Evolutionary conservation across 2,113 vertebrate species (phyloP).

Genomic region (Lepus americanus): DNA sequence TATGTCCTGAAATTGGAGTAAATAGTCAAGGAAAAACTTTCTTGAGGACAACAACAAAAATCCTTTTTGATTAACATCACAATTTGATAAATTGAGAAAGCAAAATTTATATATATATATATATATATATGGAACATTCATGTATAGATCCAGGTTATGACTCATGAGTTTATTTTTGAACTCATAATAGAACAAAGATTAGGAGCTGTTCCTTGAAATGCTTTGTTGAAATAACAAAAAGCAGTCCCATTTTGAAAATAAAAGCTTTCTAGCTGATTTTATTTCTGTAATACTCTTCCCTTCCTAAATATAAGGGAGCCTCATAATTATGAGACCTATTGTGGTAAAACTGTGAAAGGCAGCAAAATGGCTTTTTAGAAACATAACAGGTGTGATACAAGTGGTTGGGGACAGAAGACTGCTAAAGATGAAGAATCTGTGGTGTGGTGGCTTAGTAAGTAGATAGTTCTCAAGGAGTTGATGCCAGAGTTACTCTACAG

Average conservation of each 20-base stretch:
- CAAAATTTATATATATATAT: not conserved
- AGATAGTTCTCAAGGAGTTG: not conserved
- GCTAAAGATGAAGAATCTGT: not conserved
- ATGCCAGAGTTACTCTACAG: not conserved
- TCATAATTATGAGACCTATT: not conserved
- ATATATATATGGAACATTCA: not conserved
- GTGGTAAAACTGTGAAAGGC: not conserved
- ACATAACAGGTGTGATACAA: not conserved
- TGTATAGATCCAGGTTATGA: not conserved
- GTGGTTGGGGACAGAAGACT: not conserved
- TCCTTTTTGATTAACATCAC: not conserved
- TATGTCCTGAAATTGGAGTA: not conserved
- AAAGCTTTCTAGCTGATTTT: not conserved
- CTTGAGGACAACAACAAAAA: not conserved
- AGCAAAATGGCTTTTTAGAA: not conserved
- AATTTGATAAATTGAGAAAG: conserved; percentile 5
- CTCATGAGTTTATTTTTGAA: conserved; percentile 6
- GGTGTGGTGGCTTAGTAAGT: not conserved
- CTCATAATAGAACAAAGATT: not conserved
- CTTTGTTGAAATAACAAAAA: conserved; percentile 49
- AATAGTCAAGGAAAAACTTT: not conserved
- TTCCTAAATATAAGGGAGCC: conserved; percentile 5
- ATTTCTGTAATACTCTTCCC: not conserved
- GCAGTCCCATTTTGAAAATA: conserved; percentile 41
- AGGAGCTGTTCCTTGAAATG: conserved; percentile 43